Evolutionary conservation across 2,113 vertebrate species (phyloP).

Genomic region (Dipodomys ordii): DNA sequence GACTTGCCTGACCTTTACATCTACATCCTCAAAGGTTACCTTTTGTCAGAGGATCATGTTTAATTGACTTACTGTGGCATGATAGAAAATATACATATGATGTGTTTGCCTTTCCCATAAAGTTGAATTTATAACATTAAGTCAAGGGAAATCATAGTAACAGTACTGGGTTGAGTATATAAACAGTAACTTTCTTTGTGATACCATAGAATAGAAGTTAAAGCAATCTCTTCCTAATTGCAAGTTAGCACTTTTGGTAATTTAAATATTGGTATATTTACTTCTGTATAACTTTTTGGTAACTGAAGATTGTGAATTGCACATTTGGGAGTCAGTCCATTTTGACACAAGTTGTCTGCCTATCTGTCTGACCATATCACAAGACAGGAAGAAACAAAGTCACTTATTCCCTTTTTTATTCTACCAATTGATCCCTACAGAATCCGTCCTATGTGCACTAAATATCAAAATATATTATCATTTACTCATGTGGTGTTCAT

Average conservation of each 20-base stretch:
- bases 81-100: constrained; percentile 34
- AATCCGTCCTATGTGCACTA: neutral
- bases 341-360: constrained; percentile 11
- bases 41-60: constrained; percentile 69
- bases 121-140: constrained; percentile 47
- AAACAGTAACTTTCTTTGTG: constrained; percentile 39
- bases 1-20: constrained; percentile 61
- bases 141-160: neutral
- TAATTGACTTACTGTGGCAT: constrained; percentile 45
- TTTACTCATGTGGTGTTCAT: constrained; percentile 28
- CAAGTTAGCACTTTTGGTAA: constrained; percentile 19
- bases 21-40: constrained; percentile 46
- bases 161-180: constrained; percentile 12
- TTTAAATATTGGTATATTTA: constrained; percentile 40
- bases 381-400: neutral
- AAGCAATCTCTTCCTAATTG: constrained; percentile 39
- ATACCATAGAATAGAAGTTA: constrained; percentile 45
- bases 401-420: constrained; percentile 41
- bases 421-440: neutral
- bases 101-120: constrained; percentile 44
- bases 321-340: neutral
- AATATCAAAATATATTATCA: constrained; percentile 36
- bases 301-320: constrained; percentile 44
- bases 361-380: neutral
- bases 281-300: constrained; percentile 29